Percentiles rank a stretch among this genome's conserved stretches.
Evolutionary conservation across 2,797 vertebrate genomes (phyloP).

Genomic region (Ctenopoma multispine): DNA sequence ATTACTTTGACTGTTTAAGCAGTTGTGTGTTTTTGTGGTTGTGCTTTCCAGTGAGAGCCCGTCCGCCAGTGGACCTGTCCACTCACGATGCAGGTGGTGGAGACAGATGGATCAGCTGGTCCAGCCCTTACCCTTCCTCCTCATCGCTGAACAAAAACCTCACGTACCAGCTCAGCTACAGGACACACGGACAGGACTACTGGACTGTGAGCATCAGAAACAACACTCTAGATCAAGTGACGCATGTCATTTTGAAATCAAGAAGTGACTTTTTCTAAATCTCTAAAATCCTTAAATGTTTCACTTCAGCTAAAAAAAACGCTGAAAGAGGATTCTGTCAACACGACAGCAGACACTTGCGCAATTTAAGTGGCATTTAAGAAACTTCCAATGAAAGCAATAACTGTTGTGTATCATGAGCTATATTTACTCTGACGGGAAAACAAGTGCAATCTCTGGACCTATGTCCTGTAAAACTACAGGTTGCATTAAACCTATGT

Average conservation of each 20-base stretch:
- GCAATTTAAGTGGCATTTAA: neutral
- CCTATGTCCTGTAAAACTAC: neutral
- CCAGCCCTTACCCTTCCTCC: slow-evolving; percentile 69
- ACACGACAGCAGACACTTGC: too few species aligned
- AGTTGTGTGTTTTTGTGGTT: slow-evolving; percentile 10
- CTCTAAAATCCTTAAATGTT: neutral
- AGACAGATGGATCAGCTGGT: slow-evolving; percentile 69
- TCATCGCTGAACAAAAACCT: slow-evolving; percentile 65
- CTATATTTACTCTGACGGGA: slow-evolving; percentile 27
- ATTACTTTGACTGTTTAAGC: too few species aligned
- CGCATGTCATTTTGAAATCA: neutral
- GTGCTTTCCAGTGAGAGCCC: slow-evolving; percentile 72
- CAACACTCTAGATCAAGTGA: too few species aligned
- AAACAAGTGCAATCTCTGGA: slow-evolving; percentile 11
- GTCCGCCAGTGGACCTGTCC: slow-evolving; percentile 64
- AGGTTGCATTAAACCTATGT: neutral
- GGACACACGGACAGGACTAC: slow-evolving; percentile 50
- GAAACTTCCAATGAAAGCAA: neutral
- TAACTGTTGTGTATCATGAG: neutral
- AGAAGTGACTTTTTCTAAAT: neutral
- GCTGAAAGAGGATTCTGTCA: neutral
- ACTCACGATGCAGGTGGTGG: slow-evolving; percentile 25
- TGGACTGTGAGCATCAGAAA: slow-evolving; percentile 76
- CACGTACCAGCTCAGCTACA: slow-evolving; percentile 79
- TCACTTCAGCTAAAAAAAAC: neutral